phyloP scores from a whole-genome alignment of 2,797 vertebrate species.

The Xenops minutus region DNA sequence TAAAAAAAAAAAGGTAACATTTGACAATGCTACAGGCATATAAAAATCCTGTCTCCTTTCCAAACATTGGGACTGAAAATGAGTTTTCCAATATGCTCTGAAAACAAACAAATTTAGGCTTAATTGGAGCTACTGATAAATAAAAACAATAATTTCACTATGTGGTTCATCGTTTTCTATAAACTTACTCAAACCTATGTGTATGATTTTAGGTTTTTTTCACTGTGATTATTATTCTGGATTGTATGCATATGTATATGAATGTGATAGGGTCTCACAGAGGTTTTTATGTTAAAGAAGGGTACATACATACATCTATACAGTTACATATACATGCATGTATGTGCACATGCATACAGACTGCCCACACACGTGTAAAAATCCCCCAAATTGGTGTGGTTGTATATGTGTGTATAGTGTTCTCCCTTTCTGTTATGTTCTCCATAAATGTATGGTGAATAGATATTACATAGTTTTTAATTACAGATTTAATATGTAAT shows the following conservation, averaged over 20 bases:
- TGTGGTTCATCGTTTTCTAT: background rate
- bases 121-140: background rate
- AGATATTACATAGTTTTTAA: background rate
- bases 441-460: background rate
- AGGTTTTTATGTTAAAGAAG: background rate
- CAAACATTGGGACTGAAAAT: background rate
- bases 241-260: background rate
- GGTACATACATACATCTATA: accelerated
- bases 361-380: background rate
- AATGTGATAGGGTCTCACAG: background rate
- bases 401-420: background rate
- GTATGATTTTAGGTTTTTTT: background rate
- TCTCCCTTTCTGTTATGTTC: background rate
- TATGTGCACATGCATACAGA: accelerated
- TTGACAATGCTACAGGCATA: background rate
- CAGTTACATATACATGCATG: background rate
- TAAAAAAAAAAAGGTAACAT: background rate
- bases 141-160: background rate
- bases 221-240: background rate
- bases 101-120: background rate
- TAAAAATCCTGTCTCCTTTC: background rate
- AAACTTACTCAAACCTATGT: background rate
- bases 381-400: background rate
- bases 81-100: background rate
- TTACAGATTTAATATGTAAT: background rate